Percentiles rank a stretch among this genome's conserved stretches.
phyloP scores from a whole-genome alignment of 2,888 invertebrate species.

The Hydrotaea cyrtoneurina region DNA sequence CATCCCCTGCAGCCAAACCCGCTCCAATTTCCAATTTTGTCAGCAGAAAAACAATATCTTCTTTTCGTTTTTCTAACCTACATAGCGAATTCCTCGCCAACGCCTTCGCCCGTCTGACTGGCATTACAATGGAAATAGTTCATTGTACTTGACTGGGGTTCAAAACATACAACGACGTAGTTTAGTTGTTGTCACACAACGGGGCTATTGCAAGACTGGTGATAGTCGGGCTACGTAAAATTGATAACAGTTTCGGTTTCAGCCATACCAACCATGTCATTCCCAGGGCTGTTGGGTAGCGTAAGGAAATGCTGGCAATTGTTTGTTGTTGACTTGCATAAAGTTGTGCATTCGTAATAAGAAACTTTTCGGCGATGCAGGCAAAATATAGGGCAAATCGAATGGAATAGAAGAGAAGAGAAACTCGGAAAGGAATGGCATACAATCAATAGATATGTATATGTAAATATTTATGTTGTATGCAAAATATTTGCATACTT shows the following conservation, averaged over 20 bases:
- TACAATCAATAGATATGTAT: no score
- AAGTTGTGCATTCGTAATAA: neutral
- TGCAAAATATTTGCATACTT: neutral
- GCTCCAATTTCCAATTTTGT: no score
- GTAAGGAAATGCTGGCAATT: no score
- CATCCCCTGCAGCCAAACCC: no score
- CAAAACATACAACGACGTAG: conserved; percentile 10
- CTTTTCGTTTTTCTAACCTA: no score
- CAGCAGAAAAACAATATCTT: no score
- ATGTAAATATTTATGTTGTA: neutral
- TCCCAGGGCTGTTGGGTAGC: no score
- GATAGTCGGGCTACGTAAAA: neutral
- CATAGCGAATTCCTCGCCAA: neutral
- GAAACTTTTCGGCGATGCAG: neutral
- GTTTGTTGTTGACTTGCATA: neutral
- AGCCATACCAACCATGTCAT: no score
- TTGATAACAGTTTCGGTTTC: neutral
- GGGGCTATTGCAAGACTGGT: no score
- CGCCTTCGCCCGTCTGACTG: neutral
- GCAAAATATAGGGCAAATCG: no score
- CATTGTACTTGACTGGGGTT: conserved; percentile 51
- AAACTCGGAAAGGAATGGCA: no score
- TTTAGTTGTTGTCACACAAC: conserved; percentile 6
- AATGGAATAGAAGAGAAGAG: no score
- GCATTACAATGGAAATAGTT: conserved; percentile 23